These are phyloP conservation scores for Tortricodes alternella DNA, from an alignment of 2,888 invertebrate genomes.

Conservation along the genomic window DNA sequence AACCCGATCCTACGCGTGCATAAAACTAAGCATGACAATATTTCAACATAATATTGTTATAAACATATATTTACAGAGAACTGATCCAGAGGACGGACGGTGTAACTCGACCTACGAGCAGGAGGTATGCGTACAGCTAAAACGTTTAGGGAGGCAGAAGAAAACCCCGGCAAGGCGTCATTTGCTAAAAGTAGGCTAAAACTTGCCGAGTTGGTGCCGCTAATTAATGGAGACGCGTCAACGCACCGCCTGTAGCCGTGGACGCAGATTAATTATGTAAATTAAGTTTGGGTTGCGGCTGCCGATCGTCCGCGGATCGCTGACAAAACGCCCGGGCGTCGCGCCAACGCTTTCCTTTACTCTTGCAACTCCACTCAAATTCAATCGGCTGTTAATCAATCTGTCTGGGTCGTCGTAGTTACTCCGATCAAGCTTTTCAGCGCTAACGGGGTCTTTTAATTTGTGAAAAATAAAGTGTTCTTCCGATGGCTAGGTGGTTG, in stretches of 20 bases:
- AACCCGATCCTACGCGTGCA: no score
- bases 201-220: slow-evolving; percentile 42
- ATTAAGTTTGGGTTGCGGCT: slow-evolving; percentile 59
- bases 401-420: slow-evolving; percentile 17
- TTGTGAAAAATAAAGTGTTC: slow-evolving; percentile 1
- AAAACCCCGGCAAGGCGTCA: slow-evolving; percentile 24
- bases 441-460: slow-evolving; percentile 27
- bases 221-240: slow-evolving; percentile 56
- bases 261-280: slow-evolving; percentile 69
- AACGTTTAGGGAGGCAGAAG: slow-evolving; percentile 17
- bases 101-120: background rate
- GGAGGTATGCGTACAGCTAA: background rate
- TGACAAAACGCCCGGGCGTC: slow-evolving; percentile 50
- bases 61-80: no score
- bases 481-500: background rate
- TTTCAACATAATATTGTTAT: no score
- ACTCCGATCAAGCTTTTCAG: slow-evolving; percentile 25
- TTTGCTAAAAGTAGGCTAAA: slow-evolving; percentile 37
- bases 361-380: slow-evolving; percentile 46
- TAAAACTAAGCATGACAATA: no score
- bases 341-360: slow-evolving; percentile 39
- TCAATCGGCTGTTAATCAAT: slow-evolving; percentile 52
- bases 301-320: slow-evolving; percentile 56
- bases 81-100: background rate
- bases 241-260: slow-evolving; percentile 46